A percentile compares a stretch with the other conserved stretches of the same genome.
These are phyloP conservation scores for Trachelus iudaicus DNA, from an alignment of 2,888 invertebrate genomes.

Conservation along the genomic window DNA sequence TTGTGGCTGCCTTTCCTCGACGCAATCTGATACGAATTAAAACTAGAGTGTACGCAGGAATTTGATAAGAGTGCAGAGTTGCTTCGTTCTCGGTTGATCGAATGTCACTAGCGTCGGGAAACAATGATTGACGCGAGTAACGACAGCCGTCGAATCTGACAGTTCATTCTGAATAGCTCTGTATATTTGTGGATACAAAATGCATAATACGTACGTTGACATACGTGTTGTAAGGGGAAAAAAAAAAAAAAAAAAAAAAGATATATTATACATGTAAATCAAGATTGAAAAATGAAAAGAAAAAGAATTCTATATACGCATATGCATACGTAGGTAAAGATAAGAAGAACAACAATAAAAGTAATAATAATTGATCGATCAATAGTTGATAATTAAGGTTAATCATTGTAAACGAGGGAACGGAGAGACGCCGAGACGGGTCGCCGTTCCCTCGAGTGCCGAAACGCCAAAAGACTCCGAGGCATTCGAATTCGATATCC, in stretches of 20 bases:
- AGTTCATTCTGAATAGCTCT: neutral
- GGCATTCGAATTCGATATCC: conserved; percentile 44
- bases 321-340: conserved; percentile 6
- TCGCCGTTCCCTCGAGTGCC: conserved; percentile 21
- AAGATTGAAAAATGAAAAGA: neutral
- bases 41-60: neutral
- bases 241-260: neutral
- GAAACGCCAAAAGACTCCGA: conserved; percentile 20
- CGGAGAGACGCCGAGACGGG: neutral
- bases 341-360: conserved; percentile 25
- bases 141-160: neutral
- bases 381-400: conserved; percentile 18
- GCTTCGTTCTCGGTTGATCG: neutral
- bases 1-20: too few species aligned
- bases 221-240: neutral
- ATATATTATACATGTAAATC: neutral
- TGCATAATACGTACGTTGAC: neutral
- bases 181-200: neutral
- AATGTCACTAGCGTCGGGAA: neutral
- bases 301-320: conserved; percentile 4
- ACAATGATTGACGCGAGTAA: neutral
- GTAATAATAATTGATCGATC: conserved; percentile 14
- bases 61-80: neutral
- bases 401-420: conserved; percentile 5
- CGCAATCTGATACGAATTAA: neutral